A percentile compares a stretch with the other conserved stretches of the same genome.
Conservation (phyloP, 2,888 invertebrate genomes). For the Amphipoea lucens region DNA sequence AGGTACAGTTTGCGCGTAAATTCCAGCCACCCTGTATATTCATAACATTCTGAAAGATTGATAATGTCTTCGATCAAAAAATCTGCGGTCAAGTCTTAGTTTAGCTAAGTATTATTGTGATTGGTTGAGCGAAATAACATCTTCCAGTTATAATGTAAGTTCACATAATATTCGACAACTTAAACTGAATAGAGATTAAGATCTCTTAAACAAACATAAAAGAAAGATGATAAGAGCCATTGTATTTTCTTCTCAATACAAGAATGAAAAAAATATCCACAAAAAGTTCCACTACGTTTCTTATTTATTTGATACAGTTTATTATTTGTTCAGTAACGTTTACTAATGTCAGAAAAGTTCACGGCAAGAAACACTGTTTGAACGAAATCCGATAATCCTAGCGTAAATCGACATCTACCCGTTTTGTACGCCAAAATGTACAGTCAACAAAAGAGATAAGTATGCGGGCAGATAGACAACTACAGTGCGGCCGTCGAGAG, state of each 20-base stretch:
- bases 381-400: conserved; percentile 42
- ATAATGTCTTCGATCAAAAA: not conserved
- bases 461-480: not conserved
- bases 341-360: conserved; percentile 3
- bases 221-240: not conserved
- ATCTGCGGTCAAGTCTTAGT: not conserved
- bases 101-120: not conserved
- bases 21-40: no score
- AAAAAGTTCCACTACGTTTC: not conserved
- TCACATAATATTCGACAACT: not conserved
- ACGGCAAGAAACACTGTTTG: conserved; percentile 24
- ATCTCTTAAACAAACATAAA: not conserved
- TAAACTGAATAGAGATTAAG: not conserved
- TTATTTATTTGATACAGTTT: conserved; percentile 23
- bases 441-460: conserved; percentile 13
- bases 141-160: not conserved
- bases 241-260: not conserved
- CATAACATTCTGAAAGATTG: no score
- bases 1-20: no score
- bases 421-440: conserved; percentile 19
- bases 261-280: not conserved
- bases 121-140: not conserved
- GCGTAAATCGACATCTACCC: conserved; percentile 38
- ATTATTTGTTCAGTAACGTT: conserved; percentile 17
- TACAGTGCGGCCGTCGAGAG: not conserved